A percentile compares a stretch with the other conserved stretches of the same genome.
phyloP scores from a whole-genome alignment of 2,797 vertebrate genomes.

The Yasuhikotakia modesta region DNA sequence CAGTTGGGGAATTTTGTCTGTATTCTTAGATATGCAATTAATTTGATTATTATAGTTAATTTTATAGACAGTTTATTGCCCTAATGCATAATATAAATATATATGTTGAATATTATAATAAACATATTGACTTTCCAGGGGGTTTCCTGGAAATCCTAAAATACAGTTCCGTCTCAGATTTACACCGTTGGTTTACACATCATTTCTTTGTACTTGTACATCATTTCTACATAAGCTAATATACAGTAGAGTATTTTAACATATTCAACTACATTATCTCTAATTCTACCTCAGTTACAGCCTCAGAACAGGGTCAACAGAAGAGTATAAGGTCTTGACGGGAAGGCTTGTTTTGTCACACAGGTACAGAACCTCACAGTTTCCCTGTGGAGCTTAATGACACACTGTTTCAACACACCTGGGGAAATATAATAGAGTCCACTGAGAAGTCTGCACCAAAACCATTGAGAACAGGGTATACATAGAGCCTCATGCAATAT shows the following conservation, averaged over 20 bases:
- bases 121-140: too few relatives aligned
- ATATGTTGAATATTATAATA: too few relatives aligned
- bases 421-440: slow-evolving; percentile 42
- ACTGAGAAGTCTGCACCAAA: background rate
- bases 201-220: too few relatives aligned
- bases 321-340: slow-evolving; percentile 12
- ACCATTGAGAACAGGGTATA: slow-evolving; percentile 33
- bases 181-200: background rate
- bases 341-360: slow-evolving; percentile 20
- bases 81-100: too few relatives aligned
- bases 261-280: background rate
- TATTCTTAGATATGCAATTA: too few relatives aligned
- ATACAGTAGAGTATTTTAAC: too few relatives aligned
- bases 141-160: background rate
- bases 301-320: background rate
- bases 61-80: too few relatives aligned
- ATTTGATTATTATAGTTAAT: too few relatives aligned
- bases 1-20: too few relatives aligned
- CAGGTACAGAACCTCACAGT: background rate
- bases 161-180: background rate
- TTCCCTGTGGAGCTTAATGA: slow-evolving; percentile 33
- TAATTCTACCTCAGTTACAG: slow-evolving; percentile 1
- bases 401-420: slow-evolving; percentile 30
- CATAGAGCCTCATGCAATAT: slow-evolving; percentile 10
- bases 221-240: too few relatives aligned